These are phyloP conservation scores for Netelia virgata DNA, from an alignment of 2,888 invertebrate species.

Conservation along the genomic window DNA sequence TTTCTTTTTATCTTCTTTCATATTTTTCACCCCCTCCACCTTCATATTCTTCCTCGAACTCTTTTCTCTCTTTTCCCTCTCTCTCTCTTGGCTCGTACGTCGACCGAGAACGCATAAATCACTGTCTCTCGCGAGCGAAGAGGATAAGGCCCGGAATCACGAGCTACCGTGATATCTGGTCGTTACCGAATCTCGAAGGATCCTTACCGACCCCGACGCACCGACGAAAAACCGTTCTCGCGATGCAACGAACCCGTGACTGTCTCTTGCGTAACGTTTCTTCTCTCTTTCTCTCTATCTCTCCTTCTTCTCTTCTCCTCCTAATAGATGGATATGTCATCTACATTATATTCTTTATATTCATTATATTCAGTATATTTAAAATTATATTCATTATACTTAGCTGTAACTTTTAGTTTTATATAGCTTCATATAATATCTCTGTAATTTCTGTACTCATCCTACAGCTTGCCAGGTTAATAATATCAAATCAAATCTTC, in stretches of 20 bases:
- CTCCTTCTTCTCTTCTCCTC: slow-evolving; percentile 5
- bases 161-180: slow-evolving; percentile 56
- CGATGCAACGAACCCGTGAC: slow-evolving; percentile 48
- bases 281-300: not conserved
- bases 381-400: too few species aligned
- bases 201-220: slow-evolving; percentile 28
- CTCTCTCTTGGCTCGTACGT: slow-evolving; percentile 19
- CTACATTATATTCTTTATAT: too few species aligned
- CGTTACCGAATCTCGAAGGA: slow-evolving; percentile 64
- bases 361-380: too few species aligned
- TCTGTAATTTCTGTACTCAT: too few species aligned
- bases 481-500: too few species aligned
- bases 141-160: slow-evolving; percentile 38
- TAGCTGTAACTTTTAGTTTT: too few species aligned
- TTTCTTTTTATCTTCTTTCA: not conserved
- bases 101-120: slow-evolving; percentile 68
- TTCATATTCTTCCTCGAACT: not conserved
- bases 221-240: slow-evolving; percentile 13
- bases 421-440: too few species aligned
- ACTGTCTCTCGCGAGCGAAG: slow-evolving; percentile 16
- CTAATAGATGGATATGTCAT: too few species aligned
- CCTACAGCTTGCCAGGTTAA: too few species aligned
- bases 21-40: not conserved
- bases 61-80: slow-evolving; percentile 27
- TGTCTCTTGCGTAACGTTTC: slow-evolving; percentile 51